Base-by-base conservation (phyloP, 2,113 vertebrate species). In the Cheirogaleus medius region DNA sequence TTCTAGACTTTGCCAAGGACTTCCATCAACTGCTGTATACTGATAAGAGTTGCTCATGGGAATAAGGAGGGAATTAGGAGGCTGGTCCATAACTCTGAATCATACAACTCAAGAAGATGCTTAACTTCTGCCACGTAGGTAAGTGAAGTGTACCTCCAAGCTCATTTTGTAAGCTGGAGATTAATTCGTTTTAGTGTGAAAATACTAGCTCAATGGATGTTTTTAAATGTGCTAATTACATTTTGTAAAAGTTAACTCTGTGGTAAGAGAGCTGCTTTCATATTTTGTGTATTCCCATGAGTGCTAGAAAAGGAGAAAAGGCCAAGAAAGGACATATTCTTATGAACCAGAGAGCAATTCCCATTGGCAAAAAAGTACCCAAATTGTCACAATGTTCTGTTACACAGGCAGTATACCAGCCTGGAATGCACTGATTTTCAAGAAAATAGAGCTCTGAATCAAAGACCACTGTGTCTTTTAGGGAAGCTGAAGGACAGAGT, bases 251-350 rank as follows among this genome's bases (percentile, higher is more conserved):
- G 74, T 52, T 77, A 77, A 77, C 74, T 96, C 64, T 64, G 12
- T 90, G 44, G 39, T 95, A 85, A 93, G 39, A 69, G 42, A 82
- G 39, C 3, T 8, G 68, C 58, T 84, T 86, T 90, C 85, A 81
- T 87, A 93, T 94, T 88, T 95, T 69, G 87, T 84, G 44, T 77
- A 82, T 94, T 91, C 66, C 87, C 20, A 82, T 66, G 86, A 82
- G 71, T 88, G 27, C 3, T 77, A 77, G 25, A 12, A 94, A 92
- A 93, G 29, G 56, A 81, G 64, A 95, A 97, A 97, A 97, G 77
- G 39, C 52, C 91, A 95, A 39, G 5, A 95, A 96, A 97, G 82
- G 71, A 47, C 39, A 91, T 73, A 66, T 77, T 97, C 71, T 81
- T 90, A 87, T 66, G 90, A 95, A 93, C 44, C 15, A 76, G 44